A percentile compares a stretch with the other conserved stretches of the same genome.
Evolutionary conservation across 2,888 invertebrate genomes (phyloP).

Genomic region (Lasioglossum figueresi): DNA sequence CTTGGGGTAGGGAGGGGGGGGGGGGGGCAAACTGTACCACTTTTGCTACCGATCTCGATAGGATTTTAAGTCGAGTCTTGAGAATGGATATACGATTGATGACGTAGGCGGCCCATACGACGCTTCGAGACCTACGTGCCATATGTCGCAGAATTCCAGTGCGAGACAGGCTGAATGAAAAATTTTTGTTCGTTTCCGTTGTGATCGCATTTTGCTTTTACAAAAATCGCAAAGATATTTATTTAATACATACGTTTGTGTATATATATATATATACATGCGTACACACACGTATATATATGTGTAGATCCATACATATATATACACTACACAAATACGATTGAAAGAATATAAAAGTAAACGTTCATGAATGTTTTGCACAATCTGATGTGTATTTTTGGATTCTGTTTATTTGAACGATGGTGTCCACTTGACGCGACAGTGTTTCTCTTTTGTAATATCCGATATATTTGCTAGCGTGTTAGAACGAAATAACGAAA

Average conservation of each 20-base stretch:
- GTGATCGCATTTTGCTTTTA: not conserved
- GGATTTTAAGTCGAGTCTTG: not conserved
- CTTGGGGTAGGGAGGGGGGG: not conserved
- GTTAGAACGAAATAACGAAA: constrained; percentile 20
- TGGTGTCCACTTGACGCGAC: not conserved
- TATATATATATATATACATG: not conserved
- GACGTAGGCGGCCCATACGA: constrained; percentile 20
- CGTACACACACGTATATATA: too few species aligned
- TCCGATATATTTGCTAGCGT: constrained; percentile 26
- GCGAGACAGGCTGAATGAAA: not conserved
- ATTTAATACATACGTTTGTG: not conserved
- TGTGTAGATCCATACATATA: too few species aligned
- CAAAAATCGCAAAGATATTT: not conserved
- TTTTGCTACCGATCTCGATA: constrained; percentile 5
- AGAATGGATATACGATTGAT: not conserved
- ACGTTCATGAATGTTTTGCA: not conserved
- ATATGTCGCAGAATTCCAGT: not conserved
- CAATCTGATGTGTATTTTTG: not conserved
- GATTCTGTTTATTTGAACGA: not conserved
- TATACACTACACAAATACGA: not conserved
- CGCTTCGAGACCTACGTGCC: constrained; percentile 12
- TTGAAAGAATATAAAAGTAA: not conserved
- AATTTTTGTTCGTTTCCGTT: not conserved
- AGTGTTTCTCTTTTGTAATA: constrained; percentile 16
- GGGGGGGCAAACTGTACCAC: not conserved